A percentile compares a stretch with the other conserved stretches of the same genome.
phyloP scores from a whole-genome alignment of 1,140 invertebrate genomes.

The Trichonephila clavata region DNA sequence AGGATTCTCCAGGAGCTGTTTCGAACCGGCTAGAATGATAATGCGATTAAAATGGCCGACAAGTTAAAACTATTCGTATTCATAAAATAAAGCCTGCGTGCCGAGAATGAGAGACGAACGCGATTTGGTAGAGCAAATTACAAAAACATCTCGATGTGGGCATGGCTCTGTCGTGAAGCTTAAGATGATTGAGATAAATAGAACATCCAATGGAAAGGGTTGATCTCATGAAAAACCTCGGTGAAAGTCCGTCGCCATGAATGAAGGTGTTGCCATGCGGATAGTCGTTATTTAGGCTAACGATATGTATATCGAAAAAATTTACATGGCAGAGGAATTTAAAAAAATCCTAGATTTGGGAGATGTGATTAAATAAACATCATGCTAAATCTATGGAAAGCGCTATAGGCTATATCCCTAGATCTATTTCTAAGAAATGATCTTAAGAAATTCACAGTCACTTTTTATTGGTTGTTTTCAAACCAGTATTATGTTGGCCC shows the following conservation, averaged over 20 bases:
- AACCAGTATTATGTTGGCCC: no score
- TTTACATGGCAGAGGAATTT: no score
- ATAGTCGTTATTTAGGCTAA: background rate
- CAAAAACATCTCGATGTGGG: background rate
- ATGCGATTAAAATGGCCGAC: conserved; percentile 26
- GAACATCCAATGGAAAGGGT: background rate
- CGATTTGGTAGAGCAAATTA: background rate
- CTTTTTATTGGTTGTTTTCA: no score
- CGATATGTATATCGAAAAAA: background rate
- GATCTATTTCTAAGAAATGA: no score
- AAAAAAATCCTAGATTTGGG: no score
- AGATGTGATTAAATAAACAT: no score
- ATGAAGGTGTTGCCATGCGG: background rate
- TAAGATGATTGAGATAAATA: background rate
- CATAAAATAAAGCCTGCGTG: conserved; percentile 30
- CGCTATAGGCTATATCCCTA: no score
- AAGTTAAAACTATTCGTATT: conserved; percentile 35
- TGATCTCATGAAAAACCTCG: background rate
- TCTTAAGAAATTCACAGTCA: no score
- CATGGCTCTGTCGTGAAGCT: background rate
- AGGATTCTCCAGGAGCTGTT: conserved; percentile 1
- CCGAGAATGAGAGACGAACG: background rate
- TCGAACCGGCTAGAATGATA: conserved; percentile 22
- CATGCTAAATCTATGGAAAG: no score
- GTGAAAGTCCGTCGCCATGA: background rate